Evolutionary conservation across 2,113 vertebrate species (phyloP).

Genomic region (Zosterops pallidus): DNA sequence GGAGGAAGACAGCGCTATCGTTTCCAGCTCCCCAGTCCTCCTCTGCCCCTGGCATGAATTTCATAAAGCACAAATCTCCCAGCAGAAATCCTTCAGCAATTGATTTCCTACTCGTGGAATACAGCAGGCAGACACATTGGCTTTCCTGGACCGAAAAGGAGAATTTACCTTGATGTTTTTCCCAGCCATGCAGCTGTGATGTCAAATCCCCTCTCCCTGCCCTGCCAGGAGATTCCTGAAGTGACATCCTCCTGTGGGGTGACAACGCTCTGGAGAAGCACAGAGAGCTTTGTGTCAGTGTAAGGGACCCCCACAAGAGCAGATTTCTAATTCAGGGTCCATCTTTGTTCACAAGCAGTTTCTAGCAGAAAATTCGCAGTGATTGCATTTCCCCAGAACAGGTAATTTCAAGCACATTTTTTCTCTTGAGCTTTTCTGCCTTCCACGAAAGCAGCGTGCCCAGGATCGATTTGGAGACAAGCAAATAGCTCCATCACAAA

Average conservation of each 20-base stretch:
- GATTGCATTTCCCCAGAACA: neutral
- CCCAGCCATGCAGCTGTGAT: accelerated
- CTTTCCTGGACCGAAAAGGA: neutral
- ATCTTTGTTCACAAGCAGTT: accelerated
- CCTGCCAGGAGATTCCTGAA: neutral
- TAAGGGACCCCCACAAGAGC: neutral
- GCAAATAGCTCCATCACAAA: neutral
- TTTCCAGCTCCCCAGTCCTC: neutral
- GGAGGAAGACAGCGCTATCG: neutral
- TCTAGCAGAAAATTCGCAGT: accelerated
- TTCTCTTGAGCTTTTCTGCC: neutral
- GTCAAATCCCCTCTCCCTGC: neutral
- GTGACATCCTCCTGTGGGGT: accelerated
- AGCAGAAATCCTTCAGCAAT: neutral
- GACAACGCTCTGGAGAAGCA: neutral
- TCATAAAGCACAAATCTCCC: conserved; percentile 19
- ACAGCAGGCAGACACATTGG: neutral
- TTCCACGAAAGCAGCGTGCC: neutral
- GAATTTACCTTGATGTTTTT: neutral
- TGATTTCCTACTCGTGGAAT: neutral
- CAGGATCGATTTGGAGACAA: neutral
- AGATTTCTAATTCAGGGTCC: neutral
- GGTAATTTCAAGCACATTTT: neutral
- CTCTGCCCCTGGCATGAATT: neutral
- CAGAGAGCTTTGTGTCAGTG: neutral